Conservation (phyloP, 92 coral and sea anemone species). For the Parazoanthus atlanticus region DNA sequence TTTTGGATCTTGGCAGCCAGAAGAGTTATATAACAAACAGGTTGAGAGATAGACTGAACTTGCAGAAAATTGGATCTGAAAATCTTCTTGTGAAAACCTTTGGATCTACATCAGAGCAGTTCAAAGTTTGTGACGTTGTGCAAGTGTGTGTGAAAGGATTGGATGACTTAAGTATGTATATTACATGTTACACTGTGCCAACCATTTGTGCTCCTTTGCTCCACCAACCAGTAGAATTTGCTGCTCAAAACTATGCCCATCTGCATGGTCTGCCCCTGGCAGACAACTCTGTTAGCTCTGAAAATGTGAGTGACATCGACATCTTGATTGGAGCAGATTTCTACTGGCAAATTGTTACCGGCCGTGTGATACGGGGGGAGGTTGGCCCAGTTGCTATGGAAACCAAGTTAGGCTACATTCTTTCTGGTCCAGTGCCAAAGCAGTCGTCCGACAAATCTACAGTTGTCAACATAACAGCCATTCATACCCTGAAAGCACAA, state of each 20-base stretch:
- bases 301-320: too few relatives aligned
- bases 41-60: constrained; percentile 27
- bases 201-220: constrained; percentile 43
- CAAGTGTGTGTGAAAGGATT: constrained; percentile 37
- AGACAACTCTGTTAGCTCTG: too few relatives aligned
- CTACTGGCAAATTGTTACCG: too few relatives aligned
- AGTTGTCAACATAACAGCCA: constrained; percentile 39
- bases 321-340: too few relatives aligned
- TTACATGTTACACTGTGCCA: constrained; percentile 14
- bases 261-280: too few relatives aligned
- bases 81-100: constrained; percentile 52
- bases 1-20: constrained; percentile 56
- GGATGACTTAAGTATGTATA: constrained; percentile 5
- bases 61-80: constrained; percentile 35
- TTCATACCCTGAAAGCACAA: constrained; percentile 37
- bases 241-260: not conserved
- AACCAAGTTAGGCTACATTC: too few relatives aligned
- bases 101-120: constrained; percentile 36
- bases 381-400: too few relatives aligned
- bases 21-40: constrained; percentile 41
- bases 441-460: not conserved
- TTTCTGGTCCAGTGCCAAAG: too few relatives aligned
- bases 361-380: too few relatives aligned
- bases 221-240: constrained; percentile 51
- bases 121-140: constrained; percentile 49